phyloP scores from a whole-genome alignment of 2,797 vertebrate genomes.

The Diglossa cyanea region DNA sequence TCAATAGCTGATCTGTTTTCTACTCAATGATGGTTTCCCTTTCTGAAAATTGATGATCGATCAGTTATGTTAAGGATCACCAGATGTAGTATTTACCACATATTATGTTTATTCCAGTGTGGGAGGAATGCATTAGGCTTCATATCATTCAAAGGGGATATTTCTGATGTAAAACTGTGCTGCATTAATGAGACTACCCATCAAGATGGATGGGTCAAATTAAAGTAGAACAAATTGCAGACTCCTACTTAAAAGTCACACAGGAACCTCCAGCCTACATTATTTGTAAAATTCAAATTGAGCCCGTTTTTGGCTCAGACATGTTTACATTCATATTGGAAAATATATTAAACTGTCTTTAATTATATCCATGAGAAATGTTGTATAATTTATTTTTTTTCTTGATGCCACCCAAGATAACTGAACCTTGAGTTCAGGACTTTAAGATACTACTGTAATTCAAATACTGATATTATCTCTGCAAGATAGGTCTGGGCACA shows the following conservation, averaged over 20 bases:
- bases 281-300: neutral
- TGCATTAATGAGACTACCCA: slow-evolving; percentile 35
- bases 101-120: slow-evolving; percentile 13
- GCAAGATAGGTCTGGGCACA: neutral
- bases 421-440: neutral
- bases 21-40: slow-evolving; percentile 1
- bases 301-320: neutral
- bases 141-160: neutral
- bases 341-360: slow-evolving; percentile 17
- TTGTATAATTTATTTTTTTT: neutral
- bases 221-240: slow-evolving; percentile 48
- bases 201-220: slow-evolving; percentile 36
- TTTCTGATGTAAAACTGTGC: slow-evolving; percentile 6
- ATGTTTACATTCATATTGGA: neutral
- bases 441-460: neutral
- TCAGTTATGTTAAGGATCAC: slow-evolving; percentile 42
- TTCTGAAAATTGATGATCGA: slow-evolving; percentile 29
- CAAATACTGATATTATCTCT: neutral
- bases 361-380: neutral
- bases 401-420: neutral
- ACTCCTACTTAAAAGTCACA: slow-evolving; percentile 23
- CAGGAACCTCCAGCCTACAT: neutral
- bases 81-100: slow-evolving; percentile 27
- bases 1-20: slow-evolving; percentile 44
- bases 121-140: slow-evolving; percentile 33